Evolutionary conservation across 2,797 vertebrate species (phyloP).

Genomic region (Sphaeramia orbicularis): DNA sequence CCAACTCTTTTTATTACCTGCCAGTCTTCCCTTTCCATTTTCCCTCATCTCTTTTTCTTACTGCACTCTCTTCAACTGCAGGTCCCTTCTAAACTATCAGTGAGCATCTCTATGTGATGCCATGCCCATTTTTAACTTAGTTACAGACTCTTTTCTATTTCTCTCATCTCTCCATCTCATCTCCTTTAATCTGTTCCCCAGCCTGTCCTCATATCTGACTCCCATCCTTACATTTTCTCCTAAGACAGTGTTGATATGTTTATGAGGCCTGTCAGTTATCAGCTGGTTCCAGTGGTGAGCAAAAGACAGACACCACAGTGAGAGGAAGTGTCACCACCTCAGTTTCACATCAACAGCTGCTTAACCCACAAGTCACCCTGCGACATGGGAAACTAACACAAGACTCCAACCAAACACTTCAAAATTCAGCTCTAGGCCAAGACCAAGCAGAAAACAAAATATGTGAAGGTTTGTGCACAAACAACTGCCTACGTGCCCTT

Average conservation of each 20-base stretch:
- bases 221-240: background rate
- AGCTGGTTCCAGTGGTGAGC: slow-evolving; percentile 11
- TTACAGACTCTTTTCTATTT: no score
- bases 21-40: slow-evolving; percentile 6
- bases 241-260: background rate
- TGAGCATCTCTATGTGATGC: background rate
- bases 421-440: background rate
- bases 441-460: no score
- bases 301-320: background rate
- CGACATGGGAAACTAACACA: slow-evolving; percentile 10
- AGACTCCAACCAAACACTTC: background rate
- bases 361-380: slow-evolving; percentile 7
- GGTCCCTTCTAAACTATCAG: background rate
- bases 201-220: background rate
- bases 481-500: no score
- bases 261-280: background rate
- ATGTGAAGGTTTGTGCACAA: no score
- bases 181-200: background rate
- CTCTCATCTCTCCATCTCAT: background rate
- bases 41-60: slow-evolving; percentile 1
- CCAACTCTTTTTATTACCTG: slow-evolving; percentile 21
- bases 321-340: slow-evolving; percentile 47
- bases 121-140: no score
- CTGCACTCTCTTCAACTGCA: background rate
- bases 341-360: slow-evolving; percentile 52